phyloP scores from a whole-genome alignment of 2,888 invertebrate species.

The Lucinisca nassula region DNA sequence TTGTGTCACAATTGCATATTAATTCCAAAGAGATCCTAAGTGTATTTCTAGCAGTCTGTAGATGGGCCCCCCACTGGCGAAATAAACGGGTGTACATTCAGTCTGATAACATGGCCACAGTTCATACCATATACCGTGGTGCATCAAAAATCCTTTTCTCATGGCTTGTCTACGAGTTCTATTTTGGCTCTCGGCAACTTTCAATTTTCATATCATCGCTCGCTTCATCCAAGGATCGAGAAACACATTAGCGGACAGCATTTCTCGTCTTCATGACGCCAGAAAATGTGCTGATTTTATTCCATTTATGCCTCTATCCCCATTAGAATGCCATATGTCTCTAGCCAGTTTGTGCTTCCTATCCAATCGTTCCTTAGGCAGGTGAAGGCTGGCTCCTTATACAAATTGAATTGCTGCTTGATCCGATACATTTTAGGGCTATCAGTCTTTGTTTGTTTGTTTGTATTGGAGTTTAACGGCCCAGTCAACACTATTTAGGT shows the following conservation, averaged over 20 bases:
- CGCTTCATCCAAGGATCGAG: no score
- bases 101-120: conserved; percentile 40
- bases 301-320: background rate
- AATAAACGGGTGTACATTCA: conserved; percentile 18
- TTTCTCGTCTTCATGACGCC: background rate
- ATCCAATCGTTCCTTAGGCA: no score
- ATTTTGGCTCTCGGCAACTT: no score
- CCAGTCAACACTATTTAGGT: no score
- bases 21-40: conserved; percentile 26
- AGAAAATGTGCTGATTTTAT: background rate
- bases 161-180: background rate
- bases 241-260: no score
- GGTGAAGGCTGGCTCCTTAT: no score
- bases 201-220: no score
- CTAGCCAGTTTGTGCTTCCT: background rate
- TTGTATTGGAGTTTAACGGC: no score
- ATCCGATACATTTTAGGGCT: no score
- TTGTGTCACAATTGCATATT: conserved; percentile 12
- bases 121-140: conserved; percentile 34
- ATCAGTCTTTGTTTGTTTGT: no score
- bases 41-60: conserved; percentile 14
- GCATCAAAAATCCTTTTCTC: conserved; percentile 18
- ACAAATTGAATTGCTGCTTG: no score
- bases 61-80: conserved; percentile 27
- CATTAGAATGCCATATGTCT: background rate